phyloP scores from a whole-genome alignment of 2,888 invertebrate species.

The Willowsia nigromaculata region DNA sequence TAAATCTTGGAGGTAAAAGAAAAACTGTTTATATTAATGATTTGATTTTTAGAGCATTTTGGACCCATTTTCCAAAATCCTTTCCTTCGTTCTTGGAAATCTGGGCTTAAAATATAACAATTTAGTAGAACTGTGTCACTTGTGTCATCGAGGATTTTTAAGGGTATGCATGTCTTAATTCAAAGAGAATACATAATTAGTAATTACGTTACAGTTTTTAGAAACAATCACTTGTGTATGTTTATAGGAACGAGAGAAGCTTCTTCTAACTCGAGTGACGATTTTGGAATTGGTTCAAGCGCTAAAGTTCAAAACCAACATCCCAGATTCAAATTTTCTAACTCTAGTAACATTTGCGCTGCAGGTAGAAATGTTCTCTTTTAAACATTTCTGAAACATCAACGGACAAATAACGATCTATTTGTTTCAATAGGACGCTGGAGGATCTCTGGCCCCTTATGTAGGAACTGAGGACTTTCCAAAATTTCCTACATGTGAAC shows the following conservation, averaged over 20 bases:
- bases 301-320: constrained; percentile 94
- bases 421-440: constrained; percentile 86
- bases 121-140: constrained; percentile 92
- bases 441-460: constrained; percentile 91
- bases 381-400: background rate
- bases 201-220: no score
- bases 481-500: constrained; percentile 80
- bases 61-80: constrained; percentile 96
- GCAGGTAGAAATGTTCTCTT: constrained; percentile 83
- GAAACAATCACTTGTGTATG: background rate
- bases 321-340: constrained; percentile 96
- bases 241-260: constrained; percentile 92
- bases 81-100: constrained; percentile 95
- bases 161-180: no score
- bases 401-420: no score
- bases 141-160: constrained; percentile 86
- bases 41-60: constrained; percentile 85
- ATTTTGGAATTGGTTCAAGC: constrained; percentile 97
- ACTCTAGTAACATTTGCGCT: constrained; percentile 92
- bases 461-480: constrained; percentile 84
- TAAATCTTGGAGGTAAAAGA: no score
- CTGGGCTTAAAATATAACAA: constrained; percentile 89
- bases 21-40: no score
- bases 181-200: no score
- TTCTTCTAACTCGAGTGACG: constrained; percentile 93